Percentiles rank a stretch among this genome's conserved stretches.
phyloP scores from a whole-genome alignment of 2,888 invertebrate species.

The Stomorhina lunata region DNA sequence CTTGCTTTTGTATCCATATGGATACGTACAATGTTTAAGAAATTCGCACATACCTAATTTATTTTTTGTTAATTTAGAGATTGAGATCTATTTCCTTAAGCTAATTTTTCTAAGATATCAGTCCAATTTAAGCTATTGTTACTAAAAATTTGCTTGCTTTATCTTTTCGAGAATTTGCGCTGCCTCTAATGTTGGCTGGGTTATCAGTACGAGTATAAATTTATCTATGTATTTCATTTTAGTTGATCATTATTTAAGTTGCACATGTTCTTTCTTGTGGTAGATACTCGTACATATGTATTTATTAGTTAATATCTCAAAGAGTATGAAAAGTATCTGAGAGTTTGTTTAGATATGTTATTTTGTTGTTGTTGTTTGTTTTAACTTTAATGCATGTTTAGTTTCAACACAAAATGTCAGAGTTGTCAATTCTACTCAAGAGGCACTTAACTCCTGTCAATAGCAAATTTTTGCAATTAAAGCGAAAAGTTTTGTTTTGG shows the following conservation, averaged over 20 bases:
- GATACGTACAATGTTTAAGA: background rate
- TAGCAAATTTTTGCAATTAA: conserved; percentile 6
- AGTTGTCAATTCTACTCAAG: conserved; percentile 33
- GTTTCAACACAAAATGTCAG: conserved; percentile 40
- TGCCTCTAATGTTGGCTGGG: too few relatives aligned
- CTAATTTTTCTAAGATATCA: too few relatives aligned
- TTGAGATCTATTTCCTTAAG: too few relatives aligned
- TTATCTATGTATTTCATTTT: background rate
- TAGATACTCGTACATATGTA: too few relatives aligned
- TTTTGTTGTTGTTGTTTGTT: background rate
- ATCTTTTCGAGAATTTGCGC: too few relatives aligned
- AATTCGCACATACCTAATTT: background rate
- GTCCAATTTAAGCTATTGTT: too few relatives aligned
- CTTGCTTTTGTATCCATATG: too few relatives aligned
- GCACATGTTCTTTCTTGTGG: conserved; percentile 21
- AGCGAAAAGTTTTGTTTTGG: too few relatives aligned
- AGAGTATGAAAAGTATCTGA: background rate
- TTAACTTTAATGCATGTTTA: conserved; percentile 19
- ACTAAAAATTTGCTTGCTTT: too few relatives aligned
- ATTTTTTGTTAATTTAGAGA: too few relatives aligned
- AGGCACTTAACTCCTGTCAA: conserved; percentile 19
- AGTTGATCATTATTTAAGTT: conserved; percentile 11
- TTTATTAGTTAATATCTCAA: background rate
- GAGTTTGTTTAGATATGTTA: background rate
- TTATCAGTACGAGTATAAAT: background rate